Percentiles rank a stretch among this genome's conserved stretches.
These are phyloP conservation scores for Nixonia krombeini DNA, from an alignment of 1,140 invertebrate genomes.

Conservation along the genomic window DNA sequence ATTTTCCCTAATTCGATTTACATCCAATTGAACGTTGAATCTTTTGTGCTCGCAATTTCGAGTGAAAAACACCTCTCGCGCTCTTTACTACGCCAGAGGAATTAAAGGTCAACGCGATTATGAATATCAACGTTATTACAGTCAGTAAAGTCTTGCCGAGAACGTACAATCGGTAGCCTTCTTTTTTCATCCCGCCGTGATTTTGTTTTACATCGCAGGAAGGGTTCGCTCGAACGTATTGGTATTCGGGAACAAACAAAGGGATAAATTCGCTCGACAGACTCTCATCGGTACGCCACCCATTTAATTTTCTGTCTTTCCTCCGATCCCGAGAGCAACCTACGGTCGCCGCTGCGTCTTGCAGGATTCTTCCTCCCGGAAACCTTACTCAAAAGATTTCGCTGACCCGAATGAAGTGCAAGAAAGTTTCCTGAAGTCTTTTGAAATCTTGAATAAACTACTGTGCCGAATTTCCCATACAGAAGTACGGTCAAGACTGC, in stretches of 20 bases:
- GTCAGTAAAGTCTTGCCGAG: background rate
- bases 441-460: slow-evolving; percentile 37
- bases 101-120: too few species aligned
- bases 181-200: background rate
- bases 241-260: slow-evolving; percentile 40
- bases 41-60: slow-evolving; percentile 35
- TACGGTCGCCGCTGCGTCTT: slow-evolving; percentile 6
- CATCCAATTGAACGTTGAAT: slow-evolving; percentile 35
- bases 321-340: slow-evolving; percentile 16
- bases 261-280: slow-evolving; percentile 36
- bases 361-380: slow-evolving; percentile 22
- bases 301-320: slow-evolving; percentile 41
- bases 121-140: slow-evolving; percentile 4
- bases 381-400: slow-evolving; percentile 32
- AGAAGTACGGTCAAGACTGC: slow-evolving; percentile 33
- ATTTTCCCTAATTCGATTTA: slow-evolving; percentile 47
- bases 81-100: too few species aligned
- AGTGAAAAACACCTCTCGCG: slow-evolving; percentile 20
- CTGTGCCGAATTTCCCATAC: background rate
- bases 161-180: background rate
- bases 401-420: slow-evolving; percentile 38
- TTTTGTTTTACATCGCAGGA: slow-evolving; percentile 22
- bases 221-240: background rate
- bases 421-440: slow-evolving; percentile 31
- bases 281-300: slow-evolving; percentile 17